Evolutionary conservation across 2,888 invertebrate species (phyloP), one percentile per base, ranked within the genome.

Genomic region (Lasioglossum villosulum): DNA sequence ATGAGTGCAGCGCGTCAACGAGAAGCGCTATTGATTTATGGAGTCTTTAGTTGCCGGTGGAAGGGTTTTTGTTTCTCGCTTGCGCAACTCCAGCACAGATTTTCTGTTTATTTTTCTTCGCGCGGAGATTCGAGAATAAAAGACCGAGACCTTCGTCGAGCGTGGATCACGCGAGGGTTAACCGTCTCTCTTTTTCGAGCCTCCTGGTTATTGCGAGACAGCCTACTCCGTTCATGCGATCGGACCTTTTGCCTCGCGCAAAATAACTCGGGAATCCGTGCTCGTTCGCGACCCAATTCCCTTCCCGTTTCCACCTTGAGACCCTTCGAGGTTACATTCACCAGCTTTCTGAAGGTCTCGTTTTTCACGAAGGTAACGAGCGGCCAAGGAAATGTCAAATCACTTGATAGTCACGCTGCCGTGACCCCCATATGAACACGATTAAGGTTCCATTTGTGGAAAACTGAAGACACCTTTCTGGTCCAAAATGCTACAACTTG

Each of bases 281-380:
- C 37, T 68, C 66, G 79, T 68, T 74, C 84, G 81, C 78, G 85
- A 87, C 86, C 86, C 27, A 87, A 83, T 86, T 86, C 78, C 59
- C 30, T 78, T 45, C 66, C 34, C 42, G 19, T 80, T 80, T 75
- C 78, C 75, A 66, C 86, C 86, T 87, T 80, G 80, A 87, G 80
- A 86, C 83, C 86, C 83, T 83, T 86, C 83, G 87, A 87, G 83
- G 83, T 83, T 83, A 86, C 80, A 59, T 75, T 85, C 86, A 75
- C 79, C 68, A 73, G 34, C 71, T 72, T 83, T 78, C 71, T 71
- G 71, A 75, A 72, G 79, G 79, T 75, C 75, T 75, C 71, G 71
- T 75, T 86, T 86, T 73, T 63, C 80, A 72, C 68, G 66, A 66
- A 79, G 63, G 39, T 37, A 48, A 45, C n/a, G 68, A 59, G 27